Percentiles rank a stretch among this genome's conserved stretches.
These are phyloP conservation scores for Cryptus viduatorius DNA, from an alignment of 2,888 invertebrate genomes.

Conservation along the genomic window DNA sequence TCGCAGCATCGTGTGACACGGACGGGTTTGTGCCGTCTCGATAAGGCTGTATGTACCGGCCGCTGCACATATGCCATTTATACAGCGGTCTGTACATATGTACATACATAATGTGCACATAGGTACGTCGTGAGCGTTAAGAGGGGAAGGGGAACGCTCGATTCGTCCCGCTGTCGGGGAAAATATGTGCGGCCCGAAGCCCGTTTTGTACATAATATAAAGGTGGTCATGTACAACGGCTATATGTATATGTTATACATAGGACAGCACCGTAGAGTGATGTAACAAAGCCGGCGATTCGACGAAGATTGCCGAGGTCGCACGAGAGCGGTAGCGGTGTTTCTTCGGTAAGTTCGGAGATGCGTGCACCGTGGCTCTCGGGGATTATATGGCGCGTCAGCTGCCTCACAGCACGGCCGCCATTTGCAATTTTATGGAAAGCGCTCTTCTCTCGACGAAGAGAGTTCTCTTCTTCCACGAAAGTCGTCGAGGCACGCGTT, in stretches of 20 bases:
- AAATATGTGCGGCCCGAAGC: constrained; percentile 67
- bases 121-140: constrained; percentile 6
- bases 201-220: constrained; percentile 65
- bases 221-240: constrained; percentile 59
- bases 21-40: constrained; percentile 46
- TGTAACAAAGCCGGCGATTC: constrained; percentile 82
- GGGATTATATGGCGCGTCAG: constrained; percentile 46
- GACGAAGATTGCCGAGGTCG: constrained; percentile 78
- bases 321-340: constrained; percentile 71
- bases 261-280: constrained; percentile 78
- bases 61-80: constrained; percentile 47
- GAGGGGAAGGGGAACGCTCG: constrained; percentile 58
- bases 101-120: constrained; percentile 34
- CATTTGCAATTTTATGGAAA: constrained; percentile 82
- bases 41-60: constrained; percentile 16
- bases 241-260: constrained; percentile 52
- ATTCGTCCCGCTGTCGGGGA: constrained; percentile 62
- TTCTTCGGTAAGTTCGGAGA: constrained; percentile 61
- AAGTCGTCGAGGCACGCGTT: constrained; percentile 32
- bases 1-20: constrained; percentile 65
- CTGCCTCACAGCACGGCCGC: constrained; percentile 78
- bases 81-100: constrained; percentile 43
- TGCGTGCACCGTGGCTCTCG: constrained; percentile 54
- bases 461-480: constrained; percentile 49
- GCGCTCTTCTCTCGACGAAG: constrained; percentile 52